A percentile compares a stretch with the other conserved stretches of the same genome.
These are phyloP conservation scores for Hozukius guyotensis DNA, from an alignment of 2,797 vertebrate genomes.

Conservation along the genomic window DNA sequence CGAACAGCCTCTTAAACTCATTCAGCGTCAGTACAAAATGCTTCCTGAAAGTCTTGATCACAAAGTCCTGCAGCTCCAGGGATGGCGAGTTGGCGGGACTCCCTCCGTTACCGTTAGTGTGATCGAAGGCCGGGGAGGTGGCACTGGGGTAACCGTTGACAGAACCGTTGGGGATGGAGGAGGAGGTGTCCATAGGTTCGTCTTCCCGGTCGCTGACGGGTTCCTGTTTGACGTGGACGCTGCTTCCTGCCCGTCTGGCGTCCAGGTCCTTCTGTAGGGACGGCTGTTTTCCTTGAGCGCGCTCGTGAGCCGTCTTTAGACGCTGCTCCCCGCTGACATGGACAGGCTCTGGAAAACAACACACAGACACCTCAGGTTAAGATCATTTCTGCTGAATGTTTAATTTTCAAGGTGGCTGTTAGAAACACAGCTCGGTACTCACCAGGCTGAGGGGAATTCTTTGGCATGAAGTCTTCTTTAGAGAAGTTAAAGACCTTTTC, in stretches of 20 bases:
- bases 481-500: constrained; percentile 95
- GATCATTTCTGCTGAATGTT: neutral
- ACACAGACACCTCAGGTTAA: neutral
- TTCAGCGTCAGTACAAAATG: constrained; percentile 95
- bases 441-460: constrained; percentile 89
- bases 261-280: constrained; percentile 87
- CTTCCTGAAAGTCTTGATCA: constrained; percentile 90
- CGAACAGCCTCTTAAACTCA: constrained; percentile 96
- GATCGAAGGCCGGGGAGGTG: constrained; percentile 68
- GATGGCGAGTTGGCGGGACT: constrained; percentile 61
- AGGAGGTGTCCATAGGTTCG: constrained; percentile 90
- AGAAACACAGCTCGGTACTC: constrained; percentile 10
- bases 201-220: constrained; percentile 81
- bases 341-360: constrained; percentile 63
- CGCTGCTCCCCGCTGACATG: constrained; percentile 91
- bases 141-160: constrained; percentile 87
- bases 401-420: accelerated
- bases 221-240: constrained; percentile 87
- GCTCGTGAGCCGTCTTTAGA: constrained; percentile 87
- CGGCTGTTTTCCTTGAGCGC: constrained; percentile 83
- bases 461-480: constrained; percentile 91
- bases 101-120: constrained; percentile 82
- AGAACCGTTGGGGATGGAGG: constrained; percentile 81
- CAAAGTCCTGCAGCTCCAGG: constrained; percentile 91
- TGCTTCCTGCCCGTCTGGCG: constrained; percentile 53